These are phyloP conservation scores for Hyalella azteca DNA, from an alignment of 2,888 invertebrate species.

Conservation along the genomic window DNA sequence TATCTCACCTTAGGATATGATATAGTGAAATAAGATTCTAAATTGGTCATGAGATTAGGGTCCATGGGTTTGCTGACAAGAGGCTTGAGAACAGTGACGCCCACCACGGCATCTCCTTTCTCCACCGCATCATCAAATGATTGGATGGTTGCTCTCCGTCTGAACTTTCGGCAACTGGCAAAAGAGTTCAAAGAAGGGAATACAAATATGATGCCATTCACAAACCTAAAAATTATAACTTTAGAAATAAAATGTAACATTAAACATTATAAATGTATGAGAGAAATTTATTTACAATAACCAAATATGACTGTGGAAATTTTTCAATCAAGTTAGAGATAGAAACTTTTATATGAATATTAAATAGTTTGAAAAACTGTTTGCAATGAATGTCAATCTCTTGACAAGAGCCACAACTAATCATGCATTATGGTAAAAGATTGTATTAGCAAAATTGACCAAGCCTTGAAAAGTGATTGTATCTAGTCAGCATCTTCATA, in stretches of 20 bases:
- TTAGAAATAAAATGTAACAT: too few relatives aligned
- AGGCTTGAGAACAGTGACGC: conserved; percentile 92
- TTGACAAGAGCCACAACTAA: too few relatives aligned
- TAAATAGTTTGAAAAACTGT: too few relatives aligned
- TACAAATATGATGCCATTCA: not conserved
- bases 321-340: not conserved
- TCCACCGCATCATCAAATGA: conserved; percentile 30
- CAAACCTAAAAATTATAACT: not conserved
- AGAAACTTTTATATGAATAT: too few relatives aligned
- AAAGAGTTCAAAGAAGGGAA: not conserved
- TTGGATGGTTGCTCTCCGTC: conserved; percentile 36
- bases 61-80: conserved; percentile 81
- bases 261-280: too few relatives aligned
- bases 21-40: conserved; percentile 95
- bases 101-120: conserved; percentile 66
- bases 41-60: conserved; percentile 85
- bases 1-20: conserved; percentile 81
- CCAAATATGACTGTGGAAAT: not conserved
- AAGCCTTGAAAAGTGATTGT: too few relatives aligned
- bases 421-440: too few relatives aligned
- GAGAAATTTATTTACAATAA: too few relatives aligned
- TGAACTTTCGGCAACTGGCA: conserved; percentile 47
- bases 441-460: too few relatives aligned
- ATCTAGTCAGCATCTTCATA: too few relatives aligned
- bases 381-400: too few relatives aligned